phyloP scores from a whole-genome alignment of 2,113 vertebrate species.

The Bungarus multicinctus region DNA sequence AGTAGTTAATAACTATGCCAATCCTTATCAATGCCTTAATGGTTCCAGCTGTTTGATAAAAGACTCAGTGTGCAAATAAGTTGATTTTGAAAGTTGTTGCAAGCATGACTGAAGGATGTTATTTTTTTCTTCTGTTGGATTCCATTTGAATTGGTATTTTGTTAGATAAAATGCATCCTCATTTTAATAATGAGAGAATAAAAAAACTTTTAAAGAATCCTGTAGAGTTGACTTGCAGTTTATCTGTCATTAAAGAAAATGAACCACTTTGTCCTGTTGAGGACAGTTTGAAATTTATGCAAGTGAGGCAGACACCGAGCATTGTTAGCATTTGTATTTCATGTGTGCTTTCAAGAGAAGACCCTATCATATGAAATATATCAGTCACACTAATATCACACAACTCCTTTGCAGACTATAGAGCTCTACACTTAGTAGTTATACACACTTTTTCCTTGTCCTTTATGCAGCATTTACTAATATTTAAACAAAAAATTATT shows the following conservation, averaged over 20 bases:
- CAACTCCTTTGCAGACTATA: neutral
- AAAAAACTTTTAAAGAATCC: neutral
- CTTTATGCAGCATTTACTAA: neutral
- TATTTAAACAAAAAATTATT: neutral
- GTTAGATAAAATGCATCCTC: neutral
- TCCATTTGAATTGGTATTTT: neutral
- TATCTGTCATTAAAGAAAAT: neutral
- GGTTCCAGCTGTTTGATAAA: neutral
- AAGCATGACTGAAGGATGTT: neutral
- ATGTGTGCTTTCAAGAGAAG: neutral
- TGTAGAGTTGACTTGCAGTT: neutral
- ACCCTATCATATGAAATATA: neutral
- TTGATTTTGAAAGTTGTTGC: neutral
- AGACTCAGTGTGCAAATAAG: neutral
- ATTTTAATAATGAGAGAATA: neutral
- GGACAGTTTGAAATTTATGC: neutral
- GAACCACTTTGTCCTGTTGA: neutral
- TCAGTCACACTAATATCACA: neutral
- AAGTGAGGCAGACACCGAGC: neutral
- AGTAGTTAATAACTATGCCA: neutral
- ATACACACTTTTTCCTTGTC: neutral
- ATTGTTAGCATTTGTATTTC: neutral
- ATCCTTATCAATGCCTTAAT: neutral
- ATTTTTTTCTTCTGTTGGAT: neutral
- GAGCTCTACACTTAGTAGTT: conserved; percentile 13